Conservation (phyloP, 2,888 invertebrate genomes). For the Mythimna loreyi region DNA sequence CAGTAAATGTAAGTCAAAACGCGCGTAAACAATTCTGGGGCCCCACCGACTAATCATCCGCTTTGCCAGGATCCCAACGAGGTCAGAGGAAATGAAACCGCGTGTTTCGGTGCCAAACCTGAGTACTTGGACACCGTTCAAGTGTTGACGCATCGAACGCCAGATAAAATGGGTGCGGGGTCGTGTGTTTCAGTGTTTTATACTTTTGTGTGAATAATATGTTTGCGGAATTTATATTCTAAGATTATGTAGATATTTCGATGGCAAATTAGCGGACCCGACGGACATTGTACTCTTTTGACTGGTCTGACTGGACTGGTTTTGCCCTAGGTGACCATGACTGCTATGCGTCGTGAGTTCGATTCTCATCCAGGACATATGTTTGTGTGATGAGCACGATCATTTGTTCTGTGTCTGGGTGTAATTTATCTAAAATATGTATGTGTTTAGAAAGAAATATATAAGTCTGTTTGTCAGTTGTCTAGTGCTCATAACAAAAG, state of each 20-base stretch:
- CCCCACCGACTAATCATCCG: conserved; percentile 52
- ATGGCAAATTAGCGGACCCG: not conserved
- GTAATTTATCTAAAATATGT: no score
- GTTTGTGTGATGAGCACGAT: no score
- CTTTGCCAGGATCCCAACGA: conserved; percentile 53
- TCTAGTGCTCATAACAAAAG: no score
- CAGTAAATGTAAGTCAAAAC: conserved; percentile 44
- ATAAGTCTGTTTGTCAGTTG: no score
- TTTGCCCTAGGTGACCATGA: no score
- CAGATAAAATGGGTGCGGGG: conserved; percentile 38
- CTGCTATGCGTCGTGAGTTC: no score
- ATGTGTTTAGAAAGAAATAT: no score
- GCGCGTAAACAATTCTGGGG: conserved; percentile 48
- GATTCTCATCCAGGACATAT: no score
- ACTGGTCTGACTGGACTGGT: no score
- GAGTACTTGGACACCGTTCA: conserved; percentile 70
- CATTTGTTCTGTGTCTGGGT: no score
- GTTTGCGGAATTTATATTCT: not conserved
- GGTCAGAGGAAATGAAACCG: conserved; percentile 70
- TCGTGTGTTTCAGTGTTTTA: conserved; percentile 14
- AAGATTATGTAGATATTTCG: not conserved
- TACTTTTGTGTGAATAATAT: conserved; percentile 4
- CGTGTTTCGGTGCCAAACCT: conserved; percentile 70
- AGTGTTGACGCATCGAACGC: conserved; percentile 66
- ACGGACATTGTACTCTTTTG: not conserved